Conservation (phyloP, 1,140 invertebrate genomes). For the Drosophila parabipectinata region DNA sequence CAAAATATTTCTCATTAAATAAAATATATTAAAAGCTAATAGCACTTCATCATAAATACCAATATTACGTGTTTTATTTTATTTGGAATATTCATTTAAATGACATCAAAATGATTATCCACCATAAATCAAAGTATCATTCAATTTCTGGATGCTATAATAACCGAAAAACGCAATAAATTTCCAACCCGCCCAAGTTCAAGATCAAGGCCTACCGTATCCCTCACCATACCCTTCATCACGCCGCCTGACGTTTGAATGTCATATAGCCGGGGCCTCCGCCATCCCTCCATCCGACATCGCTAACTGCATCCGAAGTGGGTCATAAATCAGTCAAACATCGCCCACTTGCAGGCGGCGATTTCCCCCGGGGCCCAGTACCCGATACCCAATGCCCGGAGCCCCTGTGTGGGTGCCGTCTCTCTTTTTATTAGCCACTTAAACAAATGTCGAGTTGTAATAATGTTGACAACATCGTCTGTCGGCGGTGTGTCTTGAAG, state of each 20-base stretch:
- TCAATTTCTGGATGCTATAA: conserved; percentile 48
- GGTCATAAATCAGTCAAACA: conserved; percentile 72
- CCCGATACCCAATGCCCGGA: background rate
- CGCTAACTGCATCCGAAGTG: conserved; percentile 59
- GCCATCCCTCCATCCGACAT: conserved; percentile 45
- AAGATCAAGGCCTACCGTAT: conserved; percentile 69
- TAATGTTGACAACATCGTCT: conserved; percentile 40
- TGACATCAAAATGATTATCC: background rate
- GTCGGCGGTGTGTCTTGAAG: conserved; percentile 32
- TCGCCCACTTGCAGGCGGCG: conserved; percentile 46
- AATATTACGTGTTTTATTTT: background rate
- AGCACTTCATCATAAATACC: background rate
- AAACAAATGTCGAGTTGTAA: conserved; percentile 62
- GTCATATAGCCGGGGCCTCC: conserved; percentile 18
- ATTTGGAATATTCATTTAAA: background rate
- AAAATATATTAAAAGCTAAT: background rate
- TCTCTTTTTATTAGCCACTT: conserved; percentile 66
- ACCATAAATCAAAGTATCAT: conserved; percentile 5
- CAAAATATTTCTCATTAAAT: too few relatives aligned
- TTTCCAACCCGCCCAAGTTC: conserved; percentile 55
- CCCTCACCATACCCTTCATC: conserved; percentile 15
- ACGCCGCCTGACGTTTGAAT: conserved; percentile 34
- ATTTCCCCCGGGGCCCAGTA: conserved; percentile 5
- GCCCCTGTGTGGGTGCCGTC: conserved; percentile 35
- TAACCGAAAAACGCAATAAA: conserved; percentile 7